These are phyloP conservation scores for Tyria jacobaeae DNA, from an alignment of 2,888 invertebrate genomes.

Conservation along the genomic window DNA sequence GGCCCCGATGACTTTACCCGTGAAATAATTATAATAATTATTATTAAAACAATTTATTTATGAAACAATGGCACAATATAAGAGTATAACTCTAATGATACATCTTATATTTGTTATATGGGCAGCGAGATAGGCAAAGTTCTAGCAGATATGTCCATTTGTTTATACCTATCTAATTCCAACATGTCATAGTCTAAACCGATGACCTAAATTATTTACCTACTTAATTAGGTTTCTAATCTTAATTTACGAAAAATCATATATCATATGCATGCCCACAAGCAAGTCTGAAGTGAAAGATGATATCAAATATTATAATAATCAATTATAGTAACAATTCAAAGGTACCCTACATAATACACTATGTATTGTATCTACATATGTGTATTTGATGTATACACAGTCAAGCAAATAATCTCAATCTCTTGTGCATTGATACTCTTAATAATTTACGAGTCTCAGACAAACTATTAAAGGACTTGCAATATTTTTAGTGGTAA, in stretches of 20 bases:
- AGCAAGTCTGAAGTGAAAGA: background rate
- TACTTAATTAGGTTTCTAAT: no score
- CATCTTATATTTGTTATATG: no score
- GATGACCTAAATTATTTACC: no score
- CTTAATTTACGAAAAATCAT: no score
- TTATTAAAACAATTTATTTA: background rate
- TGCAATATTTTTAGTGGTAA: slow-evolving; percentile 22
- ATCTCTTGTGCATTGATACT: slow-evolving; percentile 33
- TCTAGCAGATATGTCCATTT: no score
- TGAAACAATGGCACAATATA: background rate
- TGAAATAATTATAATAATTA: background rate
- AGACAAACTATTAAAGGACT: slow-evolving; percentile 16
- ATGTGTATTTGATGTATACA: slow-evolving; percentile 23
- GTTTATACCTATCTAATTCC: no score
- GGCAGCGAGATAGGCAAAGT: no score
- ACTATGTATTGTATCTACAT: no score
- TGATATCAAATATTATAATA: background rate
- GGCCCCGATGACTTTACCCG: background rate
- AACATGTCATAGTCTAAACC: no score
- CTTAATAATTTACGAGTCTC: slow-evolving; percentile 49
- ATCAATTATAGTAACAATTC: background rate
- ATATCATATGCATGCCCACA: background rate
- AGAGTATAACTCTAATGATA: no score
- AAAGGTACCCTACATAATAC: slow-evolving; percentile 15
- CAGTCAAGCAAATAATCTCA: slow-evolving; percentile 27